Conservation (phyloP, 1,140 invertebrate species). For the Steinernema khuongi region DNA sequence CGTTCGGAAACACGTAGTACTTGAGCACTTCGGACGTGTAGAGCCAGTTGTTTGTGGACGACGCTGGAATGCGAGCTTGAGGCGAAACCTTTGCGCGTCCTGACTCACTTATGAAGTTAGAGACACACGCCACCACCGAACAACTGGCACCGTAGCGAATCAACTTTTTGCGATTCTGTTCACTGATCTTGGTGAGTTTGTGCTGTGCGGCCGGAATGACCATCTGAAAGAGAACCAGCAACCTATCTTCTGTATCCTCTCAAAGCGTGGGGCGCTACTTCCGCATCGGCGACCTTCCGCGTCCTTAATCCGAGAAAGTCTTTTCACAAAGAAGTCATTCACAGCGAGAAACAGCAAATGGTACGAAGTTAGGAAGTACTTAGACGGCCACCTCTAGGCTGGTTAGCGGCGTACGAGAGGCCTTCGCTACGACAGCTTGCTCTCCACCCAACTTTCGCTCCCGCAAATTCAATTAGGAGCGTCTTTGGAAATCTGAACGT, state of each 20-base stretch:
- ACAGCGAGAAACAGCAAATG: too few relatives aligned
- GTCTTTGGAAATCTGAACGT: constrained; percentile 9
- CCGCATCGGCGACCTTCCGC: too few relatives aligned
- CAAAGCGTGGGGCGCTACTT: too few relatives aligned
- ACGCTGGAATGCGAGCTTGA: constrained; percentile 38
- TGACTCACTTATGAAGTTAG: constrained; percentile 22
- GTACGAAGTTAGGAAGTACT: too few relatives aligned
- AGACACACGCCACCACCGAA: constrained; percentile 25
- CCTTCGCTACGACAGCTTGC: not conserved
- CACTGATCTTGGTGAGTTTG: constrained; percentile 39
- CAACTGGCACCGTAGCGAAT: constrained; percentile 25
- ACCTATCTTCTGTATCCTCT: too few relatives aligned
- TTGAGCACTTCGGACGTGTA: constrained; percentile 56
- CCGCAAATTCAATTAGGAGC: constrained; percentile 3
- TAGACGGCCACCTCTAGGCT: not conserved
- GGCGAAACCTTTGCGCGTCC: not conserved
- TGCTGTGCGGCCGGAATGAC: constrained; percentile 36
- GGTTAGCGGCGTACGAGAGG: not conserved
- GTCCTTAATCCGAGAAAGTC: too few relatives aligned
- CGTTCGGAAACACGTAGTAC: constrained; percentile 53
- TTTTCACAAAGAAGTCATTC: too few relatives aligned
- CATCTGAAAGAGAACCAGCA: constrained; percentile 31
- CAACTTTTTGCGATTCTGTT: constrained; percentile 28
- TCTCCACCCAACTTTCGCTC: constrained; percentile 6
- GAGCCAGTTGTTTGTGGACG: constrained; percentile 53